phyloP scores from a whole-genome alignment of 2,797 vertebrate genomes.

The Potorous gilbertii region DNA sequence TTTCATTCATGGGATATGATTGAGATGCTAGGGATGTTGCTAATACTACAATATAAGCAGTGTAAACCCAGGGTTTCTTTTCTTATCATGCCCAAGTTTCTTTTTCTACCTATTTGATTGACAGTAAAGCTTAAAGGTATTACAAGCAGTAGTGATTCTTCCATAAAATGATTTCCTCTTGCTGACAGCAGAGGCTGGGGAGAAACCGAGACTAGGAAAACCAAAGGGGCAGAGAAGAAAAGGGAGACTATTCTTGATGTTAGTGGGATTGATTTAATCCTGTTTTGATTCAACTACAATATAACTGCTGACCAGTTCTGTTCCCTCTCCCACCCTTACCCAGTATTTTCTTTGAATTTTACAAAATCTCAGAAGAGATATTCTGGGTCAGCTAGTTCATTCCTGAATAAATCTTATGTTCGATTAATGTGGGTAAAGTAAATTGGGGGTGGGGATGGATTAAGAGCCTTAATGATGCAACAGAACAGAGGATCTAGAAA shows the following conservation, averaged over 20 bases:
- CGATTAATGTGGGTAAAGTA: not conserved
- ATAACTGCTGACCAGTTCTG: not conserved
- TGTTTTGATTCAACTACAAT: not conserved
- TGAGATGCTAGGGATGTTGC: not conserved
- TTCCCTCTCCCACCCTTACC: not conserved
- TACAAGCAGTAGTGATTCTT: not conserved
- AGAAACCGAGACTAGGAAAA: not conserved
- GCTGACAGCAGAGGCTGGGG: not conserved
- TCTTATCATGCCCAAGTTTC: not conserved
- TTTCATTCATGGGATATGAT: slow-evolving; percentile 1
- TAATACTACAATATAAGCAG: not conserved
- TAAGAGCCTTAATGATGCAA: not conserved
- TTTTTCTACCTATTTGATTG: not conserved
- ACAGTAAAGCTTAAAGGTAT: not conserved
- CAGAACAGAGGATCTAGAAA: not conserved
- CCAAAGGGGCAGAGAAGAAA: not conserved
- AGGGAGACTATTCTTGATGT: not conserved
- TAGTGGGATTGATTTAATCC: not conserved
- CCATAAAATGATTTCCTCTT: not conserved
- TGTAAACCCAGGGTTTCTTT: not conserved
- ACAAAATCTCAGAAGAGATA: not conserved
- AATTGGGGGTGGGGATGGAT: not conserved
- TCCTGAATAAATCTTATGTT: not conserved
- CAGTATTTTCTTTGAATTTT: not conserved
- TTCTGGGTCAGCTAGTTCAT: not conserved